These are phyloP conservation scores for Sminthopsis crassicaudata DNA, from an alignment of 2,113 vertebrate species.

Conservation along the genomic window DNA sequence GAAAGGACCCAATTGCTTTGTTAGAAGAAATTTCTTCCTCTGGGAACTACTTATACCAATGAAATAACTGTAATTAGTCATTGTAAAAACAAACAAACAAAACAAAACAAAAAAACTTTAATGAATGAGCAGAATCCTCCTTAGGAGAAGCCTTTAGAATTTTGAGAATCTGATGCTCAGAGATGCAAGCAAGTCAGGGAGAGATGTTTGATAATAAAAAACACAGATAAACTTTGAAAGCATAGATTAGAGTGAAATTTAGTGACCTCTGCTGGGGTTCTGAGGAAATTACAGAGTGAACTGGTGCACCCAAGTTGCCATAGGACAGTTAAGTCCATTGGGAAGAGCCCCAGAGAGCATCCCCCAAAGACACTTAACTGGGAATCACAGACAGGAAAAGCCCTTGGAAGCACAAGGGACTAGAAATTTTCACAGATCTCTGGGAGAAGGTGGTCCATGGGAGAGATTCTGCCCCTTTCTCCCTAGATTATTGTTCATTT, in stretches of 20 bases:
- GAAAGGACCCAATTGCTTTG: not conserved
- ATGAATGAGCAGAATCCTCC: not conserved
- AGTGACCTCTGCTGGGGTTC: not conserved
- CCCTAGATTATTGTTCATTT: not conserved
- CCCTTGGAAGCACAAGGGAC: not conserved
- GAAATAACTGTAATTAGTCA: not conserved
- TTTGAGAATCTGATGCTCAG: not conserved
- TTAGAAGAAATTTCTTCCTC: not conserved
- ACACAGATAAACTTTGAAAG: not conserved
- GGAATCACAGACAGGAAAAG: not conserved
- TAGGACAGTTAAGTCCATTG: not conserved
- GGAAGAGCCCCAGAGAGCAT: not conserved
- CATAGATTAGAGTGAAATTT: not conserved
- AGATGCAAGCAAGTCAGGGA: accelerated
- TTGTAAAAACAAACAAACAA: not conserved
- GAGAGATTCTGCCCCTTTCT: not conserved
- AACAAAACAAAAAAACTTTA: not conserved
- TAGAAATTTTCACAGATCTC: not conserved
- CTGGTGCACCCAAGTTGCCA: not conserved
- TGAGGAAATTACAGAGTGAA: not conserved
- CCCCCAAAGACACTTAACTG: not conserved
- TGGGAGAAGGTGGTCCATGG: not conserved
- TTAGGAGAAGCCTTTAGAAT: not conserved
- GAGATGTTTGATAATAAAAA: not conserved
- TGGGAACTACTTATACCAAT: not conserved